Conservation (phyloP, 2,113 vertebrate genomes). For the Tympanuchus pallidicinctus region DNA sequence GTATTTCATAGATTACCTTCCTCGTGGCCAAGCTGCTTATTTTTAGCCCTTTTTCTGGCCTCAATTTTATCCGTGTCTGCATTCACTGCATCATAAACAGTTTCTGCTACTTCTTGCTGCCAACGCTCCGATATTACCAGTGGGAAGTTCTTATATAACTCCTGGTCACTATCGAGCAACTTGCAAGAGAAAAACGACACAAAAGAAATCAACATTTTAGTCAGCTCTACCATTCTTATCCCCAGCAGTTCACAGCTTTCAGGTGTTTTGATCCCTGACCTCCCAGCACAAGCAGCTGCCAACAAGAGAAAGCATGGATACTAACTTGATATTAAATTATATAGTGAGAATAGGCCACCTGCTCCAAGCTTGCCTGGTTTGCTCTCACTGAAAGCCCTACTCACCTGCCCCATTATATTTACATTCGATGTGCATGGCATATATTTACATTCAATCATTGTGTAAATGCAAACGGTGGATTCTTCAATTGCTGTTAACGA, state of each 20-base stretch:
- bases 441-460: background rate
- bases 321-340: background rate
- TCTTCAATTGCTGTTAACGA: background rate
- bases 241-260: background rate
- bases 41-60: slow-evolving; percentile 94
- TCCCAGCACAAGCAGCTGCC: background rate
- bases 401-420: background rate
- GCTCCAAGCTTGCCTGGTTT: background rate
- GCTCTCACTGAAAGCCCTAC: background rate
- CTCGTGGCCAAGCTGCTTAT: slow-evolving; percentile 96
- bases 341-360: background rate
- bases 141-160: slow-evolving; percentile 98
- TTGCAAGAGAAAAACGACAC: slow-evolving; percentile 63
- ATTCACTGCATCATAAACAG: slow-evolving; percentile 95
- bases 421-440: background rate
- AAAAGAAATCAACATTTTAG: background rate
- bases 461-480: background rate
- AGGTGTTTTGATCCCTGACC: background rate
- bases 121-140: slow-evolving; percentile 98
- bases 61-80: slow-evolving; percentile 95
- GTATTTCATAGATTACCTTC: slow-evolving; percentile 85
- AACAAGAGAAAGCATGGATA: background rate
- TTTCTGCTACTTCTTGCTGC: slow-evolving; percentile 98
- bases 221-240: background rate
- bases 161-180: slow-evolving; percentile 97